Evolutionary conservation across 2,113 vertebrate genomes (phyloP), one percentile per base, ranked within the genome.

Genomic region (Galeopterus variegatus): DNA sequence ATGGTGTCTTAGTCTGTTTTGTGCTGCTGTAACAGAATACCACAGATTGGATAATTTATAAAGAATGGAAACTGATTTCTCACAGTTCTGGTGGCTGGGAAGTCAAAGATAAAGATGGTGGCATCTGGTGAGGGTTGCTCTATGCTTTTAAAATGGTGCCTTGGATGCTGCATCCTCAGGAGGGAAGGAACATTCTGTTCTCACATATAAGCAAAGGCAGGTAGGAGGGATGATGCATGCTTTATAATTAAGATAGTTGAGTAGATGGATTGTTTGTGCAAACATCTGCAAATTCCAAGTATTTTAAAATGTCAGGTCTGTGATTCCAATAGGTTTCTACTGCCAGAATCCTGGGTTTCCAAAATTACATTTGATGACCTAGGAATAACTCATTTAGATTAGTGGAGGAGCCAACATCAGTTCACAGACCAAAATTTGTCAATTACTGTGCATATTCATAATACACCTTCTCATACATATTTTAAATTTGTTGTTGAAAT

Each of bases 401-500:
- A 13, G 24, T 50, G 28, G 2, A 48, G 75, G 26, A 82, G 23
- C 67, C 21, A 50, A 0, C 45, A 4, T 31, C 31, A 67, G 11
- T 62, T 76, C 19, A 87, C 62, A 70, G 65, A 58, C 21, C 26
- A 41, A 41, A 41, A 41, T 41, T 41, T 79, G 69, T n/a, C 41
- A 41, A 0, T 60, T 69, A 60, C 31, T 64, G n/a, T 77, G 31
- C 18, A 41, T 26, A 31, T 84, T 89, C 48, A 45, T 89, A 77
- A 60, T 45, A 77, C 10, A 91, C 13, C 58, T 70, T 12, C n/a
- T 15, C 12, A 50, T 52, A 54, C 1, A 4, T 70, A 41, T 73
- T 45, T 88, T 84, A 48, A 36, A 50, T 80, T 70, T 80, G n/a
- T n/a, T 73, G 24, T 91, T 88, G 84, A 79, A 77, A 73, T 45